phyloP scores from a whole-genome alignment of 2,797 vertebrate genomes.

The Hippopotamyrus pictus region DNA sequence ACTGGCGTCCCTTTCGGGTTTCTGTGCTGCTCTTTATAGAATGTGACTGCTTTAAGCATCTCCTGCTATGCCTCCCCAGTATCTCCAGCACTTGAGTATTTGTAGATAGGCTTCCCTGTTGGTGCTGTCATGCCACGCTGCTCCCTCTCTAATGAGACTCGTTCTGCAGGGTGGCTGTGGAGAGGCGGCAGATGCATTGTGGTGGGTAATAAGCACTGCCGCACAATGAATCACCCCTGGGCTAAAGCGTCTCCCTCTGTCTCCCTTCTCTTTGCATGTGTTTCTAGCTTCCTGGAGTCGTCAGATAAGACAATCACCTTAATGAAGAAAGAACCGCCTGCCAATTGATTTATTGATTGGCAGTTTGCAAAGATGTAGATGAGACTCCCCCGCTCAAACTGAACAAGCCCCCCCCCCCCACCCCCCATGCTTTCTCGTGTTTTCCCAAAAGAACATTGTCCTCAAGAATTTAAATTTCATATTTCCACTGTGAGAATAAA shows the following conservation, averaged over 20 bases:
- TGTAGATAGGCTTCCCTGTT: background rate
- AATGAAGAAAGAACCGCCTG: conserved; percentile 11
- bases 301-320: conserved; percentile 9
- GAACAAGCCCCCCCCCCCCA: background rate
- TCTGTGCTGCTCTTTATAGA: background rate
- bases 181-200: conserved; percentile 24
- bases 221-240: conserved; percentile 27
- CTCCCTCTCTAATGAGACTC: conserved; percentile 31
- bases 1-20: background rate
- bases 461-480: background rate
- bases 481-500: background rate
- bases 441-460: background rate
- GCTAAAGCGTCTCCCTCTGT: conserved; percentile 18
- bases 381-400: background rate
- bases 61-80: background rate
- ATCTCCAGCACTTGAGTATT: background rate
- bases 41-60: background rate
- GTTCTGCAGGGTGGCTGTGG: conserved; percentile 29
- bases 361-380: background rate
- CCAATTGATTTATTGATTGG: background rate
- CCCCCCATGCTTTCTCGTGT: background rate
- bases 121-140: background rate
- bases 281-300: background rate
- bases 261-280: background rate
- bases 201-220: conserved; percentile 29